These are phyloP conservation scores for Heliornis fulica DNA, from an alignment of 2,113 vertebrate genomes.

Conservation along the genomic window DNA sequence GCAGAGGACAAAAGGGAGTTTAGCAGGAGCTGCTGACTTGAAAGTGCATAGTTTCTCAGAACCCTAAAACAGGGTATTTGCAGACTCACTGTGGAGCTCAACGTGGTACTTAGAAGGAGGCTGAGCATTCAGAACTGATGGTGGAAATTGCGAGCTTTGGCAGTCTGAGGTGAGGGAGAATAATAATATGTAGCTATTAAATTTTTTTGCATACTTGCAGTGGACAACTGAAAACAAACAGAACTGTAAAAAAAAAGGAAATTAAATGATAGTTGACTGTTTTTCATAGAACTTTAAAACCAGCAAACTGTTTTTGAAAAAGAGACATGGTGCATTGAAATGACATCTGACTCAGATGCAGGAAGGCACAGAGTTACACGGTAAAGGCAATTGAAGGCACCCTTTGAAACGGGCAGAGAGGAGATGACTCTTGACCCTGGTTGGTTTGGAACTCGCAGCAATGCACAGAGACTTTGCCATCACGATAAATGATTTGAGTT, in stretches of 20 bases:
- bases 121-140: background rate
- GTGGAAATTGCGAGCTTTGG: background rate
- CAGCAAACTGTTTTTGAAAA: background rate
- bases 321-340: background rate
- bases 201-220: background rate
- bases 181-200: background rate
- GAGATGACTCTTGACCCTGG: background rate
- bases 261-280: background rate
- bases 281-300: background rate
- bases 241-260: background rate
- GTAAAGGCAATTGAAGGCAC: background rate
- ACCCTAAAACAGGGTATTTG: background rate
- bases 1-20: background rate
- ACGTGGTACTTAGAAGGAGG: background rate
- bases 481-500: constrained; percentile 14
- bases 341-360: background rate
- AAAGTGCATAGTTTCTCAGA: background rate
- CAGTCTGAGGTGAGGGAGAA: background rate
- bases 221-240: background rate
- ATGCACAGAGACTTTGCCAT: background rate
- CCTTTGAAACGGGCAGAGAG: background rate
- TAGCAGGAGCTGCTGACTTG: background rate
- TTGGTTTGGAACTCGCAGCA: background rate
- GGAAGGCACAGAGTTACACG: background rate
- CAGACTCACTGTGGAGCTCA: background rate